A percentile compares a stretch with the other conserved stretches of the same genome.
Conservation (phyloP, 2,797 vertebrate genomes). For the Discoglossus pictus region DNA sequence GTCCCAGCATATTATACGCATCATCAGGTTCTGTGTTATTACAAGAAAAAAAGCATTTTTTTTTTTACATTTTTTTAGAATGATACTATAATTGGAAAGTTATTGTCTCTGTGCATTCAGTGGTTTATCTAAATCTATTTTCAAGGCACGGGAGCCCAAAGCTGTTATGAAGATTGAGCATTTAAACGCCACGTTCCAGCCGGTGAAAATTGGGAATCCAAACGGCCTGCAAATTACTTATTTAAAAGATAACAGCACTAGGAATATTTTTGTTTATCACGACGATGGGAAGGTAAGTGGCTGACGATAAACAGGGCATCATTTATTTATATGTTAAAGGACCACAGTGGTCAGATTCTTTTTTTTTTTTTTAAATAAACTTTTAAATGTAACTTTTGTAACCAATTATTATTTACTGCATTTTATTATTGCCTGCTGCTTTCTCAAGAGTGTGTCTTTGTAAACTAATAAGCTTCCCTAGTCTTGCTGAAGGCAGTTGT, state of each 20-base stretch:
- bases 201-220: constrained; percentile 90
- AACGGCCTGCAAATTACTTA: constrained; percentile 95
- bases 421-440: too few species aligned
- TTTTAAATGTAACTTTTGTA: too few species aligned
- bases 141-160: constrained; percentile 93
- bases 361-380: too few species aligned
- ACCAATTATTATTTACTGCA: too few species aligned
- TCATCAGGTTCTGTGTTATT: constrained; percentile 8
- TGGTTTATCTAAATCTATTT: constrained; percentile 43
- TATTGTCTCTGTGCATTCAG: neutral
- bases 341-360: too few species aligned
- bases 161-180: constrained; percentile 93
- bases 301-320: rapidly evolving
- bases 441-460: too few species aligned
- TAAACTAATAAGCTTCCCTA: too few species aligned
- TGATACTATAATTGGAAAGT: constrained; percentile 31
- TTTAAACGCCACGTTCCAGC: constrained; percentile 94
- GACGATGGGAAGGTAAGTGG: constrained; percentile 89
- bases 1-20: constrained; percentile 4
- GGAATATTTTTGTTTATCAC: constrained; percentile 96
- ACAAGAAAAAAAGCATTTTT: neutral
- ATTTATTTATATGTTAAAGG: neutral
- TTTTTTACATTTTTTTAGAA: neutral
- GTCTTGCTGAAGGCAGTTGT: too few species aligned
- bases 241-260: constrained; percentile 96